Evolutionary conservation across 1,140 invertebrate genomes (phyloP), one percentile per base, ranked within the genome.

Genomic region (Bemisia tabaci): DNA sequence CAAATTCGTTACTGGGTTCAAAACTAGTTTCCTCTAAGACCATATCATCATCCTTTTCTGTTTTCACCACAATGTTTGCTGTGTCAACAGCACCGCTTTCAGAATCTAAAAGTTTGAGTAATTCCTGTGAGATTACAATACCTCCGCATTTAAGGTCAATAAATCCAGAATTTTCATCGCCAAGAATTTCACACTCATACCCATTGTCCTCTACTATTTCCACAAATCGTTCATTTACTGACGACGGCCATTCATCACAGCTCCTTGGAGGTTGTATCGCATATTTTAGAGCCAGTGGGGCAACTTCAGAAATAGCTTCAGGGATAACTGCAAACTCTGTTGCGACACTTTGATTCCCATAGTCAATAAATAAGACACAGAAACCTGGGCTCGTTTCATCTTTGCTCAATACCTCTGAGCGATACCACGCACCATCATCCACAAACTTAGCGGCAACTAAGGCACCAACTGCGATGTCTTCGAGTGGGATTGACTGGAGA

Each of bases 351-450:
- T 70, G 70, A 72, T 85, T 84, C 23, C 84, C 84, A 70, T 84
- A 85, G 70, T 85, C 84, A 2, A 85, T 77, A 69, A 80, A 85
- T 21, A 74, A 72, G 0, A 85, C 81, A 66, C 76, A 74, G 2
- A 73, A 21, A 70, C 71, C 0, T 76, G 67, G 11, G 73, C 65
- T 25, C 26, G 24, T 77, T 1, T 83, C 82, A 1, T 81, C 81
- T 61, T 84, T 79, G 5, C 81, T 81, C 24, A 87, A 76, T 48
- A 88, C 79, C 72, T 85, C 80, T 0, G 84, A 84, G 63, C 87
- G 79, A 69, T 89, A 89, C 81, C 83, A 89, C 17, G 79, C 75
- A 23, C 79, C 77, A 69, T 87, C 85, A 24, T 85, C 83, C 0
- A 80, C 77, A 73, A 83, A 87, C 68, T 84, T 80, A 21, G 85